Base-by-base conservation (phyloP, 2,888 invertebrate genomes). In the Exephanes ischioxanthus region DNA sequence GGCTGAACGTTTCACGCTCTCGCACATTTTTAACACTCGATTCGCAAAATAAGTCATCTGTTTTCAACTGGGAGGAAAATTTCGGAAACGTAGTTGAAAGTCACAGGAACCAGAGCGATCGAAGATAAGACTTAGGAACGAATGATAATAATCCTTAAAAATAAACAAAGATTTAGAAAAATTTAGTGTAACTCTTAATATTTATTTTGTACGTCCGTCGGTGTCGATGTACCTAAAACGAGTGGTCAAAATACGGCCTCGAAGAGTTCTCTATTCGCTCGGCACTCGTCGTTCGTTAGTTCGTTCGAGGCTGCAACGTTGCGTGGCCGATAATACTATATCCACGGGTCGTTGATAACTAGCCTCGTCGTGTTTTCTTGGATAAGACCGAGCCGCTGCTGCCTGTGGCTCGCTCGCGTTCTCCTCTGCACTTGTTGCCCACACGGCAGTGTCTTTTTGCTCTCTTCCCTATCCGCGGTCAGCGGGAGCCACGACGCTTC, bases 311-410 rank as follows among this genome's bases (percentile, higher is more conserved):
- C 73, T 55, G 55, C 67, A 77, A 30, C 58, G 45, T 77, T 73
- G 51, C 53, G 63, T 63, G 70, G 53, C 61, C 68, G 83, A 80
- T 86, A 80, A 83, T 73, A 72, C 63, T 76, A 80, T 75, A 78
- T 84, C 66, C 76, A 78, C 81, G 84, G 86, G 84, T 86, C 86
- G 86, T 82, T 86, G 86, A 86, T 84, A 84, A 81, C 80, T 67
- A 84, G 81, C 70, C 84, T 81, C 67, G 58, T 86, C 76, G 71
- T 82, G 63, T 84, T 86, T 86, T 86, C 81, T 80, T 71, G 81
- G 86, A 83, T 83, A 79, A 83, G 79, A 75, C 68, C 51, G 30
- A 37, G 30, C 41, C 61, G 73, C 66, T 45, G 67, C 41, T 66
- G 77, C 55, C 41, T 45, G 77, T 67, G 48, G 58, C 41, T 33